Percentiles rank a stretch among this genome's conserved stretches.
These are phyloP conservation scores for Morone saxatilis DNA, from an alignment of 2,113 vertebrate genomes.

Conservation along the genomic window DNA sequence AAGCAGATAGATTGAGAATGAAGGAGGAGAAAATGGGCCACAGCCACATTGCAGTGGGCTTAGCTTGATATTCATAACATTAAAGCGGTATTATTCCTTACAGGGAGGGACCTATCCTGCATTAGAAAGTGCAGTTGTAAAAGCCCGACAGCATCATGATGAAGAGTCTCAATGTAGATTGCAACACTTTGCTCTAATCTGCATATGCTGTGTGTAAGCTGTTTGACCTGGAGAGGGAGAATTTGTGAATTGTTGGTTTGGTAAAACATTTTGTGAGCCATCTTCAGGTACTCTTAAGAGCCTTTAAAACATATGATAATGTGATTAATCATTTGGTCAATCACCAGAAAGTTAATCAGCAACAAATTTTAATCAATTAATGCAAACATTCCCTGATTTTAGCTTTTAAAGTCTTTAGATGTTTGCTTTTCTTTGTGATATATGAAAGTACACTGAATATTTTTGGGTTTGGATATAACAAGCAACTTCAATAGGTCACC, in stretches of 20 bases:
- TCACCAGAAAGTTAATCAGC: neutral
- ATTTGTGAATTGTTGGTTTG: slow-evolving; percentile 25
- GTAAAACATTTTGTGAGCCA: slow-evolving; percentile 12
- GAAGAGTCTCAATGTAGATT: slow-evolving; percentile 47
- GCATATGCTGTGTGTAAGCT: slow-evolving; percentile 39
- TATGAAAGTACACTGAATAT: neutral
- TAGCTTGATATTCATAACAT: slow-evolving; percentile 94
- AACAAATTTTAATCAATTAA: neutral
- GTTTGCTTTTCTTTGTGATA: neutral
- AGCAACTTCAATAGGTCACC: neutral
- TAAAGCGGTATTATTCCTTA: slow-evolving; percentile 95
- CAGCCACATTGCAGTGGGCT: slow-evolving; percentile 89
- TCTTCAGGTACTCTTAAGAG: slow-evolving; percentile 24
- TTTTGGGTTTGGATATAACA: neutral
- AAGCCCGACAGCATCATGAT: slow-evolving; percentile 48
- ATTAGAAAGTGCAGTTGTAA: slow-evolving; percentile 68
- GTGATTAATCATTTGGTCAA: neutral
- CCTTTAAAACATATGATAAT: slow-evolving; percentile 48
- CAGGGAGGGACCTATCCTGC: slow-evolving; percentile 85
- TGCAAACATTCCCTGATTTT: neutral
- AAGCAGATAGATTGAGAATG: slow-evolving; percentile 94
- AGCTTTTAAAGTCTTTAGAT: neutral
- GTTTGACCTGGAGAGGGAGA: slow-evolving; percentile 38
- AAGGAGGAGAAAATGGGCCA: slow-evolving; percentile 92
- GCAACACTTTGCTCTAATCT: slow-evolving; percentile 64